Evolutionary conservation across 2,113 vertebrate genomes (phyloP), one percentile per base, ranked within the genome.

Genomic region (Motacilla tschutschensis): DNA sequence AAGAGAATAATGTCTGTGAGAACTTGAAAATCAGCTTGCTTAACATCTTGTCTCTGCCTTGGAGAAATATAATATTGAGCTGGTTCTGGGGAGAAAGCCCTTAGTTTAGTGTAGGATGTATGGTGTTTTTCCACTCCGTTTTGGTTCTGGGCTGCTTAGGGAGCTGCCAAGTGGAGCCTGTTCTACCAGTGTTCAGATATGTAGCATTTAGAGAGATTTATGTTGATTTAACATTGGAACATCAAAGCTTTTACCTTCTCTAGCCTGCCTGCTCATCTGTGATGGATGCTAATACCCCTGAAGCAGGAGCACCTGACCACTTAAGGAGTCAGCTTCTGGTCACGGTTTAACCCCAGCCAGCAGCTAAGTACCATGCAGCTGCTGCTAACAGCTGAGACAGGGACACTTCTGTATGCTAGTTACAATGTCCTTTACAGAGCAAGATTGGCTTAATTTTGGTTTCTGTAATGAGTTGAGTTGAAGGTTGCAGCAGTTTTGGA

Each of bases 191-290:
- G 51, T 46, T 81, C 20, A 14, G 25, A 55, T 88, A 66, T 84
- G 80, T 54, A 58, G 33, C 35, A 36, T 79, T 93, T 84, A 76
- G 71, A 79, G 62, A 78, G 47, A 72, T 69, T 62, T 82, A 28
- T 29, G 47, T 47, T 73, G 63, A 65, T 84, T 91, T 87, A 79
- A 70, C 24, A 25, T 9, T 31, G 35, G 40, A 84, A 73, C 78
- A 77, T 88, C 79, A 88, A 93, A 94, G 75, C 64, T 74, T 88
- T 90, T 87, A 43, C 67, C 60, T 73, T 88, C 64, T 84, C 47
- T 26, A 59, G 6, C 63, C 35, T 82, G 35, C 59, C 51, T 86
- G 59, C 47, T 91, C 66, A 36, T 83, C 63, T 83, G 66, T 91
- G 91, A 46, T 88, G 89, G 81, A 84, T 91, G 66, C 36, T 76